These are phyloP conservation scores for Psittacula echo DNA, from an alignment of 2,797 vertebrate genomes.

Conservation along the genomic window DNA sequence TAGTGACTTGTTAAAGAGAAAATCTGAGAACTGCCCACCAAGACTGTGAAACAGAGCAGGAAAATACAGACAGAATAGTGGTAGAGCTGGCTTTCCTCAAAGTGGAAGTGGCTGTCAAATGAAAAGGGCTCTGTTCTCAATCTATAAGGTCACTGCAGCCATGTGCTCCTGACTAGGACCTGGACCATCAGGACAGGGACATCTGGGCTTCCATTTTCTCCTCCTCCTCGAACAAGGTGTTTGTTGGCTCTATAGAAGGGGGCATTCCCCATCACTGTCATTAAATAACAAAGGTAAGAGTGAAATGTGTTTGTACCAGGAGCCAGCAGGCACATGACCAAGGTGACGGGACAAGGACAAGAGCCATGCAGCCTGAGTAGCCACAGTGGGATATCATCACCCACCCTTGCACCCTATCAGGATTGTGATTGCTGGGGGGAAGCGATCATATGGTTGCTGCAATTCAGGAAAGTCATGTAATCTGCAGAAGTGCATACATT, in stretches of 20 bases:
- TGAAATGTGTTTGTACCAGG: background rate
- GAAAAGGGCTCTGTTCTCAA: accelerated
- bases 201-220: background rate
- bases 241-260: background rate
- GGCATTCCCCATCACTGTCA: background rate
- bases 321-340: accelerated
- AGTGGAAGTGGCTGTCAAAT: background rate
- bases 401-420: accelerated
- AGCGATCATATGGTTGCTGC: background rate
- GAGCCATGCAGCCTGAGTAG: background rate
- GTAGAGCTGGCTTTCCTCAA: background rate
- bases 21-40: background rate
- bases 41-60: background rate
- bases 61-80: background rate
- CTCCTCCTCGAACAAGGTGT: accelerated
- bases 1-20: background rate
- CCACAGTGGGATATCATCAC: background rate
- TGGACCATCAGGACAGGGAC: background rate
- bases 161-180: background rate
- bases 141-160: background rate
- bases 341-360: background rate
- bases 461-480: background rate
- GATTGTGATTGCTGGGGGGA: background rate
- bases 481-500: background rate
- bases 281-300: background rate